These are phyloP conservation scores for Carassius gibelio DNA, from an alignment of 2,113 vertebrate species.

Conservation along the genomic window DNA sequence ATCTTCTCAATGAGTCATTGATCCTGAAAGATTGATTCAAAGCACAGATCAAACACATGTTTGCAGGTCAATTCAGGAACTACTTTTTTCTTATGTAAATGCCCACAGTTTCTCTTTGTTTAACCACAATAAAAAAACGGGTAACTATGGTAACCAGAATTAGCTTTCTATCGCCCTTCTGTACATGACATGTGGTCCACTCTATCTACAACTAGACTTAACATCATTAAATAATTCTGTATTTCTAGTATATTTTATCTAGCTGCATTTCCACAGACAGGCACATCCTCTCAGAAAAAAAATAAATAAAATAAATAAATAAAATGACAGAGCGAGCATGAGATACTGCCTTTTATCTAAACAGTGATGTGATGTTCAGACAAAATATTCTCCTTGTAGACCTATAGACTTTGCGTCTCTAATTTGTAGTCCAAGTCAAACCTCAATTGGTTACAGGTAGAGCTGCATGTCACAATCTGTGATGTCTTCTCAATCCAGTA, in stretches of 20 bases:
- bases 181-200: background rate
- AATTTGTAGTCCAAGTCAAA: conserved; percentile 4
- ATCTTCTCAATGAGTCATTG: background rate
- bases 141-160: background rate
- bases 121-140: background rate
- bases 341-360: conserved; percentile 12
- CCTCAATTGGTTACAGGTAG: background rate
- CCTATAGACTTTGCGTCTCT: background rate
- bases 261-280: background rate
- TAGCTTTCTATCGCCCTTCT: background rate
- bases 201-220: background rate
- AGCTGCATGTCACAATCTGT: background rate
- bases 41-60: background rate
- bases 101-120: background rate
- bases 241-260: background rate
- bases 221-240: conserved; percentile 7
- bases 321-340: background rate
- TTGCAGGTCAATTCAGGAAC: background rate
- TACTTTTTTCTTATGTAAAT: background rate
- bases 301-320: background rate
- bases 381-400: conserved; percentile 19
- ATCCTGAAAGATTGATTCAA: background rate
- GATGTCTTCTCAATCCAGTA: background rate
- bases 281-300: background rate
- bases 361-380: background rate